Base-by-base conservation (phyloP, 2,797 vertebrate genomes). In the Ctenopoma kingsleyae region DNA sequence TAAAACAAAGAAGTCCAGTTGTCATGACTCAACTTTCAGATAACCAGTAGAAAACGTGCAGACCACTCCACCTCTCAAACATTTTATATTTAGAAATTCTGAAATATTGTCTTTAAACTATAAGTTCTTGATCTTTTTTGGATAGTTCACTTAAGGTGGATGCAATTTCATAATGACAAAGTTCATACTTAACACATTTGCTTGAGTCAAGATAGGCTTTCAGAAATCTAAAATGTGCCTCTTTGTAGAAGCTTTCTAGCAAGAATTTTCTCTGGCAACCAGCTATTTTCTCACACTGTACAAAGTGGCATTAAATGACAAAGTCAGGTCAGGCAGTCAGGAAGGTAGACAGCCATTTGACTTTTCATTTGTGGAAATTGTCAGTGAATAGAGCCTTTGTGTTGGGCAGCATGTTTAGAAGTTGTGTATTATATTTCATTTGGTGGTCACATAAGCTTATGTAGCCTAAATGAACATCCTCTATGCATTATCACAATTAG, bases 321-420 rank as follows among this genome's bases (percentile, higher is more conserved):
- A 82, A 87, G 74, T 82, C 68, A 81, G 70, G 74, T 77, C 66
- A 83, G 41, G 46, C 40, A 54, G 71, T 66, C 48, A 61, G 72
- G 67, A 63, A 71, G 68, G 58, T 59, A 71, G 53, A 50, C 58
- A 77, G 67, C 47, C 57, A 68, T 71, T 50, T 82, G 80, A 76
- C 63, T 79, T 84, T 81, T 82, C 61, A 72, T 86, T 74, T 66
- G 48, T 57, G 79, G 49, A n/a, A 52, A 69, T 53, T 74, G 62
- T 78, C 59, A 76, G 32, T 67, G 66, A 86, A 81, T 53, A 48
- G 48, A 63, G 64, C 52, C 41, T 80, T 70, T 70, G 55, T 75
- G 65, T 57, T 57, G 61, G 72, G 40, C 63, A 67, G 59, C 22
- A 46, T 64, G 27, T 69, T 61, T 74, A 41, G 56, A 22, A 75